phyloP scores from a whole-genome alignment of 2,113 vertebrate species.

The Variabilichromis moorii region DNA sequence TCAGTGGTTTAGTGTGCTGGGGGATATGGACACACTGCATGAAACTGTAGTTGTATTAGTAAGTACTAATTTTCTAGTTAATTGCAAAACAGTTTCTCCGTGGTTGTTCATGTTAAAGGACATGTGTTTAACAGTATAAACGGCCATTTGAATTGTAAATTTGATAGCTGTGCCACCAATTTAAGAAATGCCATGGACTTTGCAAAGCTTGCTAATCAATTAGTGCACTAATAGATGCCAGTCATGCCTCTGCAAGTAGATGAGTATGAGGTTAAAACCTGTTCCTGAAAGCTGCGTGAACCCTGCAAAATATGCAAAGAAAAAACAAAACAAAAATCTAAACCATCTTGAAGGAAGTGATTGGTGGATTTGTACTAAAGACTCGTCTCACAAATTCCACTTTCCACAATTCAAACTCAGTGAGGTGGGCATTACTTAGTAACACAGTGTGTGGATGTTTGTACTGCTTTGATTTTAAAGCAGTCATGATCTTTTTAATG shows the following conservation, averaged over 20 bases:
- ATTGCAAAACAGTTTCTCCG: background rate
- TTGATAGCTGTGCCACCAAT: rapidly evolving
- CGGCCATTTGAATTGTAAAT: rapidly evolving
- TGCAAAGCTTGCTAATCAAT: background rate
- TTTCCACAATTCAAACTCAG: background rate
- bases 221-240: rapidly evolving
- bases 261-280: background rate
- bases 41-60: background rate
- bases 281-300: background rate
- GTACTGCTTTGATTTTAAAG: background rate
- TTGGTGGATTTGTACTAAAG: background rate
- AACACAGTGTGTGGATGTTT: background rate
- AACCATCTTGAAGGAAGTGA: background rate
- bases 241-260: background rate
- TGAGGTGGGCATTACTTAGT: rapidly evolving
- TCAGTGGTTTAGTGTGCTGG: background rate
- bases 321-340: background rate
- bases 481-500: background rate
- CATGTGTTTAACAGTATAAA: rapidly evolving
- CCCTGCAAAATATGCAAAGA: rapidly evolving
- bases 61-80: background rate
- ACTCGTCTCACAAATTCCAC: background rate
- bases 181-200: rapidly evolving
- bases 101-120: background rate
- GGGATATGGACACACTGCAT: background rate